These are phyloP conservation scores for Cephus rjabovi DNA, from an alignment of 2,888 invertebrate genomes.

Conservation along the genomic window DNA sequence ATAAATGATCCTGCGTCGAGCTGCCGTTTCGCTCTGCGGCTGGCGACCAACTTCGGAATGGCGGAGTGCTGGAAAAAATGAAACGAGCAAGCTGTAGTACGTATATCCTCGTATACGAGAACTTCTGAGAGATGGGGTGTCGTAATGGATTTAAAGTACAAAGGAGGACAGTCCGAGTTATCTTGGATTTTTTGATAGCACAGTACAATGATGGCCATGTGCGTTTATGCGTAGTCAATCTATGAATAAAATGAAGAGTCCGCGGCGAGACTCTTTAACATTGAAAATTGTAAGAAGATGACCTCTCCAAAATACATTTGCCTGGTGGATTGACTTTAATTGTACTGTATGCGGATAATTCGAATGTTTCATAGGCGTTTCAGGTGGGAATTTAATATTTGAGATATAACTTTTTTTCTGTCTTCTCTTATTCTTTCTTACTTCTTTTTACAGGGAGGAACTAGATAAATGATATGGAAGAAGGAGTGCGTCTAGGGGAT, in stretches of 20 bases:
- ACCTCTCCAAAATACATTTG: background rate
- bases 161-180: background rate
- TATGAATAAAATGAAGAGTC: background rate
- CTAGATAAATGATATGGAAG: background rate
- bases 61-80: slow-evolving; percentile 4
- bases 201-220: background rate
- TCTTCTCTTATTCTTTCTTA: background rate
- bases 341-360: background rate
- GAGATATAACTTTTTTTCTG: background rate
- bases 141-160: background rate
- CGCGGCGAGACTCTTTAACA: background rate
- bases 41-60: slow-evolving; percentile 2
- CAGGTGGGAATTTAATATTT: background rate
- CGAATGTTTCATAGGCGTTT: background rate
- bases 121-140: background rate
- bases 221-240: background rate
- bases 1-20: slow-evolving; percentile 52
- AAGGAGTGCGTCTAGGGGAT: background rate
- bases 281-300: background rate
- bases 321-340: background rate
- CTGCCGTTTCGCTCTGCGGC: slow-evolving; percentile 27
- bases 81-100: slow-evolving; percentile 1
- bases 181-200: background rate
- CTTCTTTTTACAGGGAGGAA: background rate
- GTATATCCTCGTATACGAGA: background rate